Evolutionary conservation across 2,888 invertebrate species (phyloP).

Genomic region (Leptinotarsa rubiginosa): DNA sequence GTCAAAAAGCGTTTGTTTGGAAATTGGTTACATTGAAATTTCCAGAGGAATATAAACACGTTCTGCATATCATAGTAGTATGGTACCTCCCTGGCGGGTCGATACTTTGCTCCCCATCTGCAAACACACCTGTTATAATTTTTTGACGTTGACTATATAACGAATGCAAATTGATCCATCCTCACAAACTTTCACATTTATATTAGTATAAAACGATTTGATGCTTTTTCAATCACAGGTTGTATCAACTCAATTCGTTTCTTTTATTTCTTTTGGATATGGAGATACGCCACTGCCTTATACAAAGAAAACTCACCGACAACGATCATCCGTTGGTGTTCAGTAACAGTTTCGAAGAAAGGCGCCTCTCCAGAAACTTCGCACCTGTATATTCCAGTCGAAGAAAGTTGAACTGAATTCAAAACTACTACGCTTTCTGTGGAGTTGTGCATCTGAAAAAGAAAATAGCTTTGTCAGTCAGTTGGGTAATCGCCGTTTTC

Average conservation of each 20-base stretch:
- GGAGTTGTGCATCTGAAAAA: conserved; percentile 74
- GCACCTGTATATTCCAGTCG: conserved; percentile 76
- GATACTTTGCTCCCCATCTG: too few relatives aligned
- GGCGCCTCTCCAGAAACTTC: conserved; percentile 80
- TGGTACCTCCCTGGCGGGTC: too few relatives aligned
- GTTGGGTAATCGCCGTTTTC: not conserved
- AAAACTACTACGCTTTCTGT: conserved; percentile 75
- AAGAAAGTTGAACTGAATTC: conserved; percentile 73
- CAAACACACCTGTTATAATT: too few relatives aligned
- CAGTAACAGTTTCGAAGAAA: conserved; percentile 76
- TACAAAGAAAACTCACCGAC: conserved; percentile 71
- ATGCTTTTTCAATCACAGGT: too few relatives aligned
- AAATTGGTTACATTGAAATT: too few relatives aligned
- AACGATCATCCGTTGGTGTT: conserved; percentile 76
- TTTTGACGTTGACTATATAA: too few relatives aligned
- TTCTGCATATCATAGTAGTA: not conserved
- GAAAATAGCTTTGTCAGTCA: conserved; percentile 27
- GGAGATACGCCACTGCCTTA: not conserved
- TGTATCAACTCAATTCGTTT: not conserved
- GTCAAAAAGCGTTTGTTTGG: too few relatives aligned
- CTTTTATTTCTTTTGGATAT: not conserved
- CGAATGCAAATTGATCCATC: too few relatives aligned
- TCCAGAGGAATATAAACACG: too few relatives aligned
- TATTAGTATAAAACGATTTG: too few relatives aligned
- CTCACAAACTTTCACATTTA: too few relatives aligned